Evolutionary conservation across 2,888 invertebrate genomes (phyloP), one percentile per base, ranked within the genome.

Genomic region (Drosophila neoperkinsi): DNA sequence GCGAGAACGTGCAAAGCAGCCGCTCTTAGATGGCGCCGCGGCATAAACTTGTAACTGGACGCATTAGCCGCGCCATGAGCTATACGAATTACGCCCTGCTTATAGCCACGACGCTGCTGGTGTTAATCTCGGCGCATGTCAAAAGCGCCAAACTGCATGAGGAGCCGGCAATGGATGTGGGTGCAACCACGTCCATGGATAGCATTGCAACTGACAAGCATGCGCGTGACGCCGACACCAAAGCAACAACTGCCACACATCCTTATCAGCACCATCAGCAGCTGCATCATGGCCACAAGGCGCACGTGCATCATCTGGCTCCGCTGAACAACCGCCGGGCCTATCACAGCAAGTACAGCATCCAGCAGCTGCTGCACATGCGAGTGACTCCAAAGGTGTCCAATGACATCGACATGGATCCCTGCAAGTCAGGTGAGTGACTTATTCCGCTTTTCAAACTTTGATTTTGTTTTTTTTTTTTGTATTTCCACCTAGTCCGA

Each of bases 401-500:
- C 52, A 94, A 95, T 76, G 97, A 97, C 92, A 93, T 96, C 78
- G 96, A 97, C 92, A 94, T 97, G 94, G 97, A 97, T 94, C 96
- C 97, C 65, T 97, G 97, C 94, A 97, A 97, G 95, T 96, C 97
- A 92, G 96, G 97, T 97, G 94, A 95, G 96, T 94, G 30, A 28
- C 25, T 46, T 38, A 51, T 13, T 33, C 31, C 30, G n/a, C 30
- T 28, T 18, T 50, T 25, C 30, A 5, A 31, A 43, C 57, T 31
- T 57, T 46, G 46, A 46, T 46, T 46, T 4, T n/a, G 4, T n/a
- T n/a, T n/a, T 41, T 41, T 41, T 41, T n/a, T 30, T 30, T 11
- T 30, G 4, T n/a, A 16, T 13, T 25, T 28, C 7, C 9, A 30
- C 38, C 7, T 13, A 18, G 28, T 36, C n/a, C 38, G 41, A 41